Evolutionary conservation across 1,140 invertebrate genomes (phyloP), one percentile per base, ranked within the genome.

Genomic region (Trichomalopsis sarcophagae): DNA sequence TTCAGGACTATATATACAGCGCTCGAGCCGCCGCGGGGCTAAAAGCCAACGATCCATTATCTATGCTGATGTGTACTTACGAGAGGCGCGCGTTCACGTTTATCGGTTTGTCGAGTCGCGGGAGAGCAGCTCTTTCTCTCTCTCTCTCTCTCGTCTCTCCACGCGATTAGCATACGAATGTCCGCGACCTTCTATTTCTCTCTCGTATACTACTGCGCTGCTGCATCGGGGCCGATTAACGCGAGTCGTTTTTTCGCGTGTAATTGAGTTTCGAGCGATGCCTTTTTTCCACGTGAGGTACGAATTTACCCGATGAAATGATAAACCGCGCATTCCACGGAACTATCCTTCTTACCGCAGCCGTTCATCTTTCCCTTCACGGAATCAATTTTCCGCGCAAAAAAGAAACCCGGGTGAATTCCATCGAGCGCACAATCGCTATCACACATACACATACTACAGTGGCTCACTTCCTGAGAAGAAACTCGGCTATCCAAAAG

Each of bases 141-240:
- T 71, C 27, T 27, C 27, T 27, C 27, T 27, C 27, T 81, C 86
- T 84, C 85, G 85, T 88, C 87, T 86, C 11, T 71, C 68, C 23
- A 10, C 80, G 76, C 78, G 88, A 91, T 92, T 92, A 89, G 89
- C 91, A 92, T 92, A 91, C 90, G 88, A 91, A 92, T 91, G 88
- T 89, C 87, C 88, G 87, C 89, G 91, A 88, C 90, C 91, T 91
- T 91, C 89, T 89, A 30, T 36, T 1, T 73, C 10, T 79, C 77
- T 79, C 14, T 71, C 10, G n/a, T 23, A 44, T 44, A 10, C 40
- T 44, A 7, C 40, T 44, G 40, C 55, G 55, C 40, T 44, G 40
- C 40, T 44, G 55, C 17, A 17, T 62, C 21, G 55, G 80, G 85
- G 87, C 33, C 87, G 87, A 87, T 87, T 86, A 88, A 87, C 86